These are phyloP conservation scores for Coelopa frigida DNA, from an alignment of 1,140 invertebrate genomes.

Conservation along the genomic window DNA sequence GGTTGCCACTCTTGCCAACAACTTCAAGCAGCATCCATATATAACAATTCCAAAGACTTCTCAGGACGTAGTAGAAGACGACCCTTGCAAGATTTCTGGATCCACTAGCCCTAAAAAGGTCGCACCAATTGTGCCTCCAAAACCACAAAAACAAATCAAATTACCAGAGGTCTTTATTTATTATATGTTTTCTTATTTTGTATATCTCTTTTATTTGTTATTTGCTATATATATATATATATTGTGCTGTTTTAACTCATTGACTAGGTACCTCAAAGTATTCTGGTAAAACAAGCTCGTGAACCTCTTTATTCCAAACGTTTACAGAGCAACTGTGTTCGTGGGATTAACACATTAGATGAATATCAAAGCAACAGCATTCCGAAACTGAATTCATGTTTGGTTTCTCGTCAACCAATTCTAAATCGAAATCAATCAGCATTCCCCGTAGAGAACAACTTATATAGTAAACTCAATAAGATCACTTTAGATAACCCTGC, in stretches of 20 bases:
- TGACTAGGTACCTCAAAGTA: conserved; percentile 30
- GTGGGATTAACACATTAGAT: neutral
- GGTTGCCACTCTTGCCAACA: too few relatives aligned
- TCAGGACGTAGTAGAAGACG: too few relatives aligned
- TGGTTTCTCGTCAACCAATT: neutral
- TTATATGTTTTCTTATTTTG: conserved; percentile 27
- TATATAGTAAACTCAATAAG: conserved; percentile 15
- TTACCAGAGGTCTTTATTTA: conserved; percentile 43
- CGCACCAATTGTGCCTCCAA: conserved; percentile 69
- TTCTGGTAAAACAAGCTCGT: conserved; percentile 35
- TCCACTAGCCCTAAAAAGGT: conserved; percentile 51
- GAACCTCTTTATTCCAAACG: conserved; percentile 47
- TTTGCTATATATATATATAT: conserved; percentile 44
- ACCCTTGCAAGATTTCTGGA: too few relatives aligned
- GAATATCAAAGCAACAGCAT: neutral
- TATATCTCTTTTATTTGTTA: conserved; percentile 3
- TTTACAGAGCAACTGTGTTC: conserved; percentile 20
- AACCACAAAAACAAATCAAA: conserved; percentile 57
- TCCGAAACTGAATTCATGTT: neutral
- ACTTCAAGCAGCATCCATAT: too few relatives aligned
- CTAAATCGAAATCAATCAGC: conserved; percentile 16
- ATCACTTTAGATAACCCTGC: conserved; percentile 35
- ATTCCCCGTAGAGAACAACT: conserved; percentile 8
- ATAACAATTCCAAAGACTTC: too few relatives aligned
- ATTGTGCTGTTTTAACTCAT: conserved; percentile 45